A percentile compares a stretch with the other conserved stretches of the same genome.
Evolutionary conservation across 2,797 vertebrate genomes (phyloP).

Genomic region (Smutsia gigantea): DNA sequence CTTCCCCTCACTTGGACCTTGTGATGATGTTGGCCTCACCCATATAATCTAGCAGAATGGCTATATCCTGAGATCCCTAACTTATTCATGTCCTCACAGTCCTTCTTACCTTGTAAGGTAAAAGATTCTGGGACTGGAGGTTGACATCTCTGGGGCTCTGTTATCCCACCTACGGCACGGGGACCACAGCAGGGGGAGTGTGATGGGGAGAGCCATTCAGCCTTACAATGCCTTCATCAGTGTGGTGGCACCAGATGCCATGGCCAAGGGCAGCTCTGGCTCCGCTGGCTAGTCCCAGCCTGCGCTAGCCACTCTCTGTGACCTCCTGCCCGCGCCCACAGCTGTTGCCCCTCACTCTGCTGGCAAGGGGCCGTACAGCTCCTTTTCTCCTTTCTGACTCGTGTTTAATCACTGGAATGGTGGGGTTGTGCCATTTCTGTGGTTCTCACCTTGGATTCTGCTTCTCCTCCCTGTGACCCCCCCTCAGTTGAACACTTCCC

Average conservation of each 20-base stretch:
- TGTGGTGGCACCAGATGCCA: not conserved
- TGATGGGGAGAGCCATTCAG: not conserved
- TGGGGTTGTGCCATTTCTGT: not conserved
- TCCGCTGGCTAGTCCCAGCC: accelerated
- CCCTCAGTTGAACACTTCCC: not conserved
- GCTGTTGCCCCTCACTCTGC: not conserved
- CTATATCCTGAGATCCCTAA: not conserved
- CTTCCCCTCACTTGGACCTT: not conserved
- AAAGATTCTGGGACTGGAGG: not conserved
- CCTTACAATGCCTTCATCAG: not conserved
- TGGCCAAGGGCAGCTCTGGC: not conserved
- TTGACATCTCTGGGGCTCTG: not conserved
- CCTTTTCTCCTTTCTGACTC: not conserved
- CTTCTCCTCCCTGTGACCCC: not conserved
- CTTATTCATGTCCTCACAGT: not conserved
- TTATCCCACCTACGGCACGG: not conserved
- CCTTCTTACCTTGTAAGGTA: not conserved
- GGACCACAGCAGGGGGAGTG: not conserved
- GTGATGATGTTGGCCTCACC: not conserved
- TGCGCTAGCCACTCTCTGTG: accelerated
- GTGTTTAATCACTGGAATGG: not conserved
- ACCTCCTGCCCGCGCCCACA: not conserved
- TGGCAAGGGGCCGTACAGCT: not conserved
- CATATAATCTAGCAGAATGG: not conserved
- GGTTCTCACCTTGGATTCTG: not conserved